phyloP scores from a whole-genome alignment of 92 coral and sea anemone genomes.

The Galaxea fascicularis region DNA sequence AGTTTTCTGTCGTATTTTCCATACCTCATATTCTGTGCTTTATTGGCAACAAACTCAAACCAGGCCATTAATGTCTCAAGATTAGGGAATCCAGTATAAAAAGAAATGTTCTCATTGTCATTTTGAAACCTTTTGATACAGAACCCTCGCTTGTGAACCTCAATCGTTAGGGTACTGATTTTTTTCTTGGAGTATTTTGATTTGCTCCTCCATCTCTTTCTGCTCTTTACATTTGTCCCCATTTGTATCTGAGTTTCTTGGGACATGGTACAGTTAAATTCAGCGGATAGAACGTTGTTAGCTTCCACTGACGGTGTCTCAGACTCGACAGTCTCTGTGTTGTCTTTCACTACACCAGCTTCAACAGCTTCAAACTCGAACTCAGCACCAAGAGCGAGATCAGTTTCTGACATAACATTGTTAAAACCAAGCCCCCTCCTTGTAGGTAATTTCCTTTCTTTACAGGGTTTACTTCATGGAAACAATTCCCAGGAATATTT shows the following conservation, averaged over 20 bases:
- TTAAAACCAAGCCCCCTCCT: slow-evolving; percentile 42
- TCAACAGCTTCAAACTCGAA: no score
- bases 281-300: slow-evolving; percentile 39
- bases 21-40: slow-evolving; percentile 64
- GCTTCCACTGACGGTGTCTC: slow-evolving; percentile 30
- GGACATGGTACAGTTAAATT: no score
- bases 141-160: no score
- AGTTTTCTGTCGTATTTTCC: slow-evolving; percentile 40
- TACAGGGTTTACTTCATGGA: no score
- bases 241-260: no score
- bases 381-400: slow-evolving; percentile 16
- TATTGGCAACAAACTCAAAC: no score
- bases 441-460: slow-evolving; percentile 60
- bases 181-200: slow-evolving; percentile 53
- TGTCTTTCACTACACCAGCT: no score
- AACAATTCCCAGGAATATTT: no score
- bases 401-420: slow-evolving; percentile 5
- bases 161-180: slow-evolving; percentile 45
- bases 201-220: slow-evolving; percentile 50
- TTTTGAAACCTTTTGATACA: no score
- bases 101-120: no score
- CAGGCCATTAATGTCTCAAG: slow-evolving; percentile 61
- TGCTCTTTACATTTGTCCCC: slow-evolving; percentile 21
- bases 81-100: no score
- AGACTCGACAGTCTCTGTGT: no score